Conservation (phyloP, 2,113 vertebrate species). For the Choloepus hoffmanni region DNA sequence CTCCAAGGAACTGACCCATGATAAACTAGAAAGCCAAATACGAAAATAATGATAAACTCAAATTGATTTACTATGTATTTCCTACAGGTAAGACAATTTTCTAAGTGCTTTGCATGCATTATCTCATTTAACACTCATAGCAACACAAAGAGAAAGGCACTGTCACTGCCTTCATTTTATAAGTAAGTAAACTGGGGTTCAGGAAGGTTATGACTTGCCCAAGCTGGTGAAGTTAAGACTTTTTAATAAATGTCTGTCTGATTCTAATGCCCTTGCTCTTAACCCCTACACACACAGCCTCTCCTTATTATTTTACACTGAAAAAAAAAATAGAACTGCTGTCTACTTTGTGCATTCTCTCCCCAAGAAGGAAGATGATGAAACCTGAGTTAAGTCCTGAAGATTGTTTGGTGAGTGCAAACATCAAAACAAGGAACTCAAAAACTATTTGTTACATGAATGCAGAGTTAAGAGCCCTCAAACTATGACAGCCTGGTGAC, state of each 20-base stretch:
- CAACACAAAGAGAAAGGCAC: slow-evolving; percentile 10
- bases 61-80: slow-evolving; percentile 28
- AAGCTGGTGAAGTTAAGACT: slow-evolving; percentile 15
- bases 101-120: slow-evolving; percentile 35
- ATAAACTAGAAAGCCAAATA: slow-evolving; percentile 32
- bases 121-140: slow-evolving; percentile 39
- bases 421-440: slow-evolving; percentile 50
- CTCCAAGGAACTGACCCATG: background rate
- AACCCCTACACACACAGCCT: background rate
- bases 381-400: slow-evolving; percentile 45
- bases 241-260: background rate
- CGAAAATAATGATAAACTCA: slow-evolving; percentile 44
- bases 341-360: background rate
- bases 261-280: slow-evolving; percentile 6
- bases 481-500: background rate
- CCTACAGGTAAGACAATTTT: background rate
- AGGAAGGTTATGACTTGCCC: slow-evolving; percentile 36
- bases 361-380: slow-evolving; percentile 17
- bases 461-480: slow-evolving; percentile 8
- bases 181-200: slow-evolving; percentile 27
- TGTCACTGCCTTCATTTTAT: background rate
- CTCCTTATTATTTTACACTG: slow-evolving; percentile 13
- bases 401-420: slow-evolving; percentile 37
- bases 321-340: background rate
- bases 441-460: background rate